phyloP scores from a whole-genome alignment of 2,113 vertebrate species.

The Ammodytes dubius region DNA sequence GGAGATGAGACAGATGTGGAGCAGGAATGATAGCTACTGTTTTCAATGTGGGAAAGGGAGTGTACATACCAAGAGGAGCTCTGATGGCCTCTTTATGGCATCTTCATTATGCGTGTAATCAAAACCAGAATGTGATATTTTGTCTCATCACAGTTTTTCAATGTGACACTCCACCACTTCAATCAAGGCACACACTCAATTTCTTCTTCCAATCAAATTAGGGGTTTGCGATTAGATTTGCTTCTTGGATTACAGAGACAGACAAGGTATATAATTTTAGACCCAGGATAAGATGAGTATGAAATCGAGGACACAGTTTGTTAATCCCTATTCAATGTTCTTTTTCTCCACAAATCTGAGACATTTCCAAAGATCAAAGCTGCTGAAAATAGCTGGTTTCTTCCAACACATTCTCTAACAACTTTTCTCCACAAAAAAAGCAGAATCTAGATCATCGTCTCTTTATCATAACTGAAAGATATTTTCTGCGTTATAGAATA shows the following conservation, averaged over 20 bases:
- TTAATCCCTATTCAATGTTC: not conserved
- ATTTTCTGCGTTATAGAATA: no score
- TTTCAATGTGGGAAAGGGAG: not conserved
- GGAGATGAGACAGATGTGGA: not conserved
- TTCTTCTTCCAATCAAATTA: conserved; percentile 1
- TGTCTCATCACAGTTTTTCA: not conserved
- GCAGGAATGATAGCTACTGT: not conserved
- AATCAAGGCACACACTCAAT: not conserved
- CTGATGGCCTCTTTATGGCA: not conserved
- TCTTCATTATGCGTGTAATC: not conserved
- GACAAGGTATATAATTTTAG: not conserved
- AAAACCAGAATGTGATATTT: not conserved
- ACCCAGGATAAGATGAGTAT: not conserved
- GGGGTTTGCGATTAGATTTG: not conserved
- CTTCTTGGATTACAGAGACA: not conserved
- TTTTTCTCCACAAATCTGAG: not conserved
- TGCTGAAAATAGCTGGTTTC: not conserved
- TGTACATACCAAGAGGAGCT: not conserved
- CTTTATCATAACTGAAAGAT: not conserved
- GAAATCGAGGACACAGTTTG: not conserved
- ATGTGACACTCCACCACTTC: not conserved
- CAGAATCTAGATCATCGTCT: not conserved
- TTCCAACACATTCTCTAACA: not conserved
- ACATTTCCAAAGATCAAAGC: not conserved
- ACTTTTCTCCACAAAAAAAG: not conserved